phyloP scores from a whole-genome alignment of 2,113 vertebrate species.

The Labeo catla region DNA sequence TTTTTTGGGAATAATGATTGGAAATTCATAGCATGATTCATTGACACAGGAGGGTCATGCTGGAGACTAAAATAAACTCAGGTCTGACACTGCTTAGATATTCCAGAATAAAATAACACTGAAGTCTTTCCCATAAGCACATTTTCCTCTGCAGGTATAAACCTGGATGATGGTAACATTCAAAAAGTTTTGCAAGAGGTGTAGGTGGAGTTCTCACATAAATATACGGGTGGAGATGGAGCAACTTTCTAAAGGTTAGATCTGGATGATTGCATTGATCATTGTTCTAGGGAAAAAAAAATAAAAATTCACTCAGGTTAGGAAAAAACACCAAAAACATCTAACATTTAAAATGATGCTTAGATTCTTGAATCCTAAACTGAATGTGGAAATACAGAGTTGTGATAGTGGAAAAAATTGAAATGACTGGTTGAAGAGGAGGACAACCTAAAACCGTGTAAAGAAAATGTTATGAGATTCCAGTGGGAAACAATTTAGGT shows the following conservation, averaged over 20 bases:
- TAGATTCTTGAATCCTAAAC: neutral
- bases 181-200: conserved; percentile 7
- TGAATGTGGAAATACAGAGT: neutral
- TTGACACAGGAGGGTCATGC: conserved; percentile 53
- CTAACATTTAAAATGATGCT: neutral
- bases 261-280: neutral
- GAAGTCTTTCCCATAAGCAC: conserved; percentile 22
- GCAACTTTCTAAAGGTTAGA: neutral
- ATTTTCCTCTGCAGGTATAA: conserved; percentile 42
- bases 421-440: conserved; percentile 30
- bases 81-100: conserved; percentile 41
- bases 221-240: conserved; percentile 32
- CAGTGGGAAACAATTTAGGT: neutral
- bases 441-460: conserved; percentile 8
- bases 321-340: neutral
- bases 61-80: conserved; percentile 46
- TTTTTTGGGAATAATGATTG: conserved; percentile 54
- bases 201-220: neutral
- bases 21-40: conserved; percentile 56
- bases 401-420: neutral
- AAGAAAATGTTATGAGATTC: neutral
- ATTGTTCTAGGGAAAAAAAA: too few relatives aligned
- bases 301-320: neutral
- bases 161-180: neutral
- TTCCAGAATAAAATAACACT: conserved; percentile 31